Base-by-base conservation (phyloP, 2,113 vertebrate genomes). In the Xiphophorus couchianus region DNA sequence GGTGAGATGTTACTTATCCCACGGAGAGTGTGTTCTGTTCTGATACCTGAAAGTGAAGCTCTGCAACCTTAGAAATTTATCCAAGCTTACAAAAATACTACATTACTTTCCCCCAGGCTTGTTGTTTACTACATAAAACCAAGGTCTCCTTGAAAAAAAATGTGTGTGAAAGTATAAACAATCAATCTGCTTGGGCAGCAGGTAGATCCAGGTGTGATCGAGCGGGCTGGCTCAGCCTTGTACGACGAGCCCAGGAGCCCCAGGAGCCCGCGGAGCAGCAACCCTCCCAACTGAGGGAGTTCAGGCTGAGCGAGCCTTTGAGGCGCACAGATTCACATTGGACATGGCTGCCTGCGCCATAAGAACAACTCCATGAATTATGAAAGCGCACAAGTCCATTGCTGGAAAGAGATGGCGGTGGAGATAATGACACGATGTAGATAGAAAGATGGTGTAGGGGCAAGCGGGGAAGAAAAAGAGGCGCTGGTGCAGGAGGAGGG, bases 361-460 rank as follows among this genome's bases (percentile, higher is more conserved):
- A 83, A 89, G 91, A 91, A 93, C 88, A 91, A 89, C 84, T 86
- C 78, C 85, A 93, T 93, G 90, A 93, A 92, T 93, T 92, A 93
- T 93, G 86, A 89, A 92, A 86, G 78, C 81, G 73, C 86, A 86
- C 74, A 66, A 88, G 88, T 80, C 84, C 74, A 71, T 86, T 66
- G 62, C 80, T 61, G 85, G 71, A 67, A 75, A 28, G 71, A 70
- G 71, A 79, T 72, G 69, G 65, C 68, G 54, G 11, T 62, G 62
- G 78, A 75, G 83, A 89, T 78, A 84, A 80, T 71, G 71, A 76
- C 81, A 68, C 33, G 71, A 27, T 78, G 80, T 62, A 88, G 89
- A 76, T 60, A 63, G 70, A 64, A 68, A 81, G 83, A 84, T 75
- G 82, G 75, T 22, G 78, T 67, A 29, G 81, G 82, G 74, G 86